Conservation (phyloP, 2,888 invertebrate species). For the Megamerina dolium region DNA sequence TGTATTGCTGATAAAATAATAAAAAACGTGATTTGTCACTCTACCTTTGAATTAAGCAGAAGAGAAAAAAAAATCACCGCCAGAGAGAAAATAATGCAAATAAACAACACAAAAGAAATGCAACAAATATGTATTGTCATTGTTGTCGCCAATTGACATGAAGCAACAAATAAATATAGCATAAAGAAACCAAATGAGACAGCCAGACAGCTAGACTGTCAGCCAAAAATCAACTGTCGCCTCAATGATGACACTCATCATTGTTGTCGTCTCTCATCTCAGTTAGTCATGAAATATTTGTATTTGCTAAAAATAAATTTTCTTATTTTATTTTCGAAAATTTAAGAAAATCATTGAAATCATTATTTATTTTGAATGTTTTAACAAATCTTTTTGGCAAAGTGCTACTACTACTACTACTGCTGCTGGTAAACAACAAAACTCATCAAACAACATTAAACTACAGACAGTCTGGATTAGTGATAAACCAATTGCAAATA, state of each 20-base stretch:
- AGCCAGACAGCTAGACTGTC: background rate
- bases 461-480: too few relatives aligned
- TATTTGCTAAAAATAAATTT: constrained; percentile 14
- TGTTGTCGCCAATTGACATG: too few relatives aligned
- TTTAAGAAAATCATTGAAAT: constrained; percentile 9
- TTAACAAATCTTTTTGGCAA: constrained; percentile 14
- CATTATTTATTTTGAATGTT: constrained; percentile 6
- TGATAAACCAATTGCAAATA: background rate
- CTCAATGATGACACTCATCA: too few relatives aligned
- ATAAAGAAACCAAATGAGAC: background rate
- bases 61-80: background rate
- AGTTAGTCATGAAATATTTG: constrained; percentile 15
- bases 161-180: background rate
- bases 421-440: too few relatives aligned
- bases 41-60: background rate
- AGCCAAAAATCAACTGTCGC: too few relatives aligned
- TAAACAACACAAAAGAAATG: too few relatives aligned
- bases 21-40: constrained; percentile 6
- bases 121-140: too few relatives aligned
- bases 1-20: background rate
- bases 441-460: too few relatives aligned
- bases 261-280: too few relatives aligned
- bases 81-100: background rate
- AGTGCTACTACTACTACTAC: too few relatives aligned
- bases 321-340: constrained; percentile 10